Percentiles rank a stretch among this genome's conserved stretches.
These are phyloP conservation scores for Boleophthalmus pectinirostris DNA, from an alignment of 2,113 vertebrate species.

Conservation along the genomic window DNA sequence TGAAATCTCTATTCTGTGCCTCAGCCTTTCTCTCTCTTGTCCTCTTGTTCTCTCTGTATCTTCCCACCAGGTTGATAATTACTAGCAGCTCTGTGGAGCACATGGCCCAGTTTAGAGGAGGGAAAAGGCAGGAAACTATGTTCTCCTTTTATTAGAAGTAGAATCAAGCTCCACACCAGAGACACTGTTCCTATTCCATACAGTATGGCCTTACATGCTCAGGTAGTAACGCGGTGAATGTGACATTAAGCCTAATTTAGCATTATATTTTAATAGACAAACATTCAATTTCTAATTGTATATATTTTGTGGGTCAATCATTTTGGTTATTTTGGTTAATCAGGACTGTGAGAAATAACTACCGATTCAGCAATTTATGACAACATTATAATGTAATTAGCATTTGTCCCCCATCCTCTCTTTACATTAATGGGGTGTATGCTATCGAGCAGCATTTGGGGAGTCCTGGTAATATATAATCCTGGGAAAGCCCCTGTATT, in stretches of 20 bases:
- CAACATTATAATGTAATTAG: background rate
- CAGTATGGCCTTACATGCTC: constrained; percentile 5
- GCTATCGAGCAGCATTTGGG: constrained; percentile 32
- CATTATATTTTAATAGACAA: background rate
- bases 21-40: constrained; percentile 22
- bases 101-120: constrained; percentile 68
- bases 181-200: constrained; percentile 23
- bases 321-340: background rate
- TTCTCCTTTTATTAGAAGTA: constrained; percentile 61
- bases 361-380: background rate
- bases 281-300: too few species aligned
- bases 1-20: constrained; percentile 22
- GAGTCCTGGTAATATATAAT: constrained; percentile 60
- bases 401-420: background rate
- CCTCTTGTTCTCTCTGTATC: constrained; percentile 30
- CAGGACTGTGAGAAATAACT: background rate
- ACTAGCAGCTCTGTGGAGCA: constrained; percentile 62
- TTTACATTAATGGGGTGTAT: background rate
- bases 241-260: background rate
- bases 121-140: constrained; percentile 42
- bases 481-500: constrained; percentile 70
- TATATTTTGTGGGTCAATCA: too few species aligned
- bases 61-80: constrained; percentile 69
- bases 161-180: constrained; percentile 52
- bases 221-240: background rate